Percentiles rank a stretch among this genome's conserved stretches.
Evolutionary conservation across 2,888 invertebrate genomes (phyloP).

Genomic region (Agrochola litura): DNA sequence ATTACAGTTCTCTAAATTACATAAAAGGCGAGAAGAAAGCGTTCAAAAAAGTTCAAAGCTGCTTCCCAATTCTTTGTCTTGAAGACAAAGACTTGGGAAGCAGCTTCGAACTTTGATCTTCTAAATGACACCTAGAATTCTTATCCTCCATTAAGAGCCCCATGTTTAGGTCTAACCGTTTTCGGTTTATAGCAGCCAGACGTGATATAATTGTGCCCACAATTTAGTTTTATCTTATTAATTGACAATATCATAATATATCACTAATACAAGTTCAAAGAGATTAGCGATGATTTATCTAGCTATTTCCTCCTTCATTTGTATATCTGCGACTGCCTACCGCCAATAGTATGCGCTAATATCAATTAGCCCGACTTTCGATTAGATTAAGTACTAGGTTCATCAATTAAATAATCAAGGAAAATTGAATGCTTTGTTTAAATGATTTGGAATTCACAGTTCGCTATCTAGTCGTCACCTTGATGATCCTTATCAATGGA

Average conservation of each 20-base stretch:
- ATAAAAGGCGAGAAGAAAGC: neutral
- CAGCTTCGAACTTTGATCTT: slow-evolving; percentile 9
- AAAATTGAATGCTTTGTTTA: neutral
- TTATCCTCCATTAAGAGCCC: slow-evolving; percentile 5
- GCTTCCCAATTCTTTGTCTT: too few relatives aligned
- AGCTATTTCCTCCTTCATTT: slow-evolving; percentile 47
- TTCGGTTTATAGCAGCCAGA: neutral
- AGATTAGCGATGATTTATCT: slow-evolving; percentile 31
- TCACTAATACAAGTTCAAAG: slow-evolving; percentile 22
- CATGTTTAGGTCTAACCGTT: neutral
- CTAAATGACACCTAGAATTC: slow-evolving; percentile 13
- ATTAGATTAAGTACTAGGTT: slow-evolving; percentile 40
- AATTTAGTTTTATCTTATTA: slow-evolving; percentile 21
- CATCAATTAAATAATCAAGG: slow-evolving; percentile 18
- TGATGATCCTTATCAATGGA: too few relatives aligned
- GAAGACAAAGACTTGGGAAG: neutral
- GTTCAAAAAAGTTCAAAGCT: too few relatives aligned
- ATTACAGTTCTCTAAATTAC: neutral
- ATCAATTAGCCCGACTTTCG: slow-evolving; percentile 27
- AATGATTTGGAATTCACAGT: slow-evolving; percentile 8
- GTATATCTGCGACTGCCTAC: slow-evolving; percentile 29
- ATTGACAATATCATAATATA: slow-evolving; percentile 20
- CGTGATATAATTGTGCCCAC: slow-evolving; percentile 14
- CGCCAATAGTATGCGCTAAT: slow-evolving; percentile 14
- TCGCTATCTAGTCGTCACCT: slow-evolving; percentile 6